phyloP scores from a whole-genome alignment of 2,113 vertebrate genomes.

The Gnathonemus longibarbis region DNA sequence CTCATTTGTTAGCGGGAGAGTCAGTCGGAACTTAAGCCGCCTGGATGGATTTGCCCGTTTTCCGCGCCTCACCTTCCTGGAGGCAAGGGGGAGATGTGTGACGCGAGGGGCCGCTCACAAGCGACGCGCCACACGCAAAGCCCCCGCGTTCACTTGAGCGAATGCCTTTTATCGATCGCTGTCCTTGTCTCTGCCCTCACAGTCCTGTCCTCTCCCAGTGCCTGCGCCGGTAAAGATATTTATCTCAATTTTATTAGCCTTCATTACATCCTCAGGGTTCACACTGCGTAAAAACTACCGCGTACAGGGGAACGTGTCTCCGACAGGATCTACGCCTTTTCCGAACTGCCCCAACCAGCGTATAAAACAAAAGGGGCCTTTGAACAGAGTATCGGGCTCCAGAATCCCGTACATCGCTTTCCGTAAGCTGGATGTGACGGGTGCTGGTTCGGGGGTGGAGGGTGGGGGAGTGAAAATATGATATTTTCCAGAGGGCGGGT shows the following conservation, averaged over 20 bases:
- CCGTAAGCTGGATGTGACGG: background rate
- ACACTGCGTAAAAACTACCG: background rate
- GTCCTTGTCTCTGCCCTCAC: background rate
- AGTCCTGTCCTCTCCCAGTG: background rate
- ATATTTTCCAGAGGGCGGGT: background rate
- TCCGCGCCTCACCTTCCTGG: background rate
- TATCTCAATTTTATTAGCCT: background rate
- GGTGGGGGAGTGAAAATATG: background rate
- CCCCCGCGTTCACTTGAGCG: background rate
- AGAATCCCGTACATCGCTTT: background rate
- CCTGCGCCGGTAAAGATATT: background rate
- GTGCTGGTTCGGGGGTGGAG: background rate
- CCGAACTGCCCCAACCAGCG: background rate
- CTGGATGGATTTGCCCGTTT: background rate
- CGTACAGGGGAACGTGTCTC: slow-evolving; percentile 15
- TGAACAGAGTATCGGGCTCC: background rate
- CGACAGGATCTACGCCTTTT: slow-evolving; percentile 19
- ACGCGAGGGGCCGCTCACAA: background rate
- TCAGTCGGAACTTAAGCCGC: background rate
- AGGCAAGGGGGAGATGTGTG: background rate
- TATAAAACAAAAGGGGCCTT: background rate
- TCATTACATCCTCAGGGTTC: background rate
- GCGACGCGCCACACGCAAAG: too few relatives aligned
- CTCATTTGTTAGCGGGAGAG: background rate
- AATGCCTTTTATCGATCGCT: background rate